Base-by-base conservation (phyloP, 2,888 invertebrate genomes). In the Ypsolopha scabrella region DNA sequence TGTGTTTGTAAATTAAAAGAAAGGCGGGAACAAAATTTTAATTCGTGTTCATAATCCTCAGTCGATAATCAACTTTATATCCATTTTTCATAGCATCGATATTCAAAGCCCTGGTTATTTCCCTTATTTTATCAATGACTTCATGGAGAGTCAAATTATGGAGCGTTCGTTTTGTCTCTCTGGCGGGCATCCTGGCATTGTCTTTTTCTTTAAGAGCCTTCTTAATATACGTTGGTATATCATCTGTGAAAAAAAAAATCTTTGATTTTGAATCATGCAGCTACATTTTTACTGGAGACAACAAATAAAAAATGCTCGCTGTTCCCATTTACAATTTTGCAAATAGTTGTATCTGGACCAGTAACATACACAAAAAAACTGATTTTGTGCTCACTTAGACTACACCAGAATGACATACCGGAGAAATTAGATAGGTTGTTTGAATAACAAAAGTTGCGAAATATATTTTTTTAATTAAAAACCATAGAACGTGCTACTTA, bases 21-120 rank as follows among this genome's bases (percentile, higher is more conserved):
- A 6, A 43, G 14, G 7, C 6, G 13, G 9, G 7, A 14, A 13
- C 1, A 6, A 43, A 13, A 7, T 7, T 43, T 50, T 1, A 24
- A 11, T 41, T 62, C 50, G 24, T 24, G 24, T 24, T 24, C 38
- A 69, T 51, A 14, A 80, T 61, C 33, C 72, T 65, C 36, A 83
- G 64, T 41, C 64, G 75, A 52, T 82, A 83, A 59, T 83, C 82
- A 0, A 83, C 78, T 58, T 70, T 78, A 43, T 74, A 83, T 6
- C 82, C 82, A 55, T 80, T 76, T 38, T 54, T 68, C 53, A 68
- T 68, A 0, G 82, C 82, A 24, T 77, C 59, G 11, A 58, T 53
- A 51, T 72, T 77, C 0, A 82, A 53, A 8, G 64, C 58, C 53
- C 58, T 64, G 0, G 81, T 81, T 6, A 82, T 80, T 0, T 65